Conservation (phyloP, 1,140 invertebrate genomes). For the Pissodes strobi region DNA sequence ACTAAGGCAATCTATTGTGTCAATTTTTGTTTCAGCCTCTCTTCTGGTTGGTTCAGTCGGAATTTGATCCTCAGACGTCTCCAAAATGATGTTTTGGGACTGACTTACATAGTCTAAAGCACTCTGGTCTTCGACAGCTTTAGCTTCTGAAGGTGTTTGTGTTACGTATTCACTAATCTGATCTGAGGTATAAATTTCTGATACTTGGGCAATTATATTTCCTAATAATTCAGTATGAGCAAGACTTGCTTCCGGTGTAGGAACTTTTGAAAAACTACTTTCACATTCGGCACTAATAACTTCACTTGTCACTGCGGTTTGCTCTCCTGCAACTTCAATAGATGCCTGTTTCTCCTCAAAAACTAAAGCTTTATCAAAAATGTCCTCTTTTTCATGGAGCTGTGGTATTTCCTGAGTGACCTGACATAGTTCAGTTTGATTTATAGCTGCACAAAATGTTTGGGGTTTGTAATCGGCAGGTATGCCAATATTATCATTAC, state of each 20-base stretch:
- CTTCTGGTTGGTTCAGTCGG: conserved; percentile 47
- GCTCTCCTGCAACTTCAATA: conserved; percentile 48
- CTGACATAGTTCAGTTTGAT: conserved; percentile 47
- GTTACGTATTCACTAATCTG: conserved; percentile 31
- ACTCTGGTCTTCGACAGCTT: conserved; percentile 38
- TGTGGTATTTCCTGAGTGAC: conserved; percentile 45
- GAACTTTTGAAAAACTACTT: conserved; percentile 42
- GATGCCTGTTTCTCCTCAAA: conserved; percentile 46
- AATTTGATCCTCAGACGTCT: conserved; percentile 44
- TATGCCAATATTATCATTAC: conserved; percentile 41
- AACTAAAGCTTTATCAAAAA: conserved; percentile 31
- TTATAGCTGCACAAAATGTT: conserved; percentile 37
- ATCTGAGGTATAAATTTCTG: conserved; percentile 52
- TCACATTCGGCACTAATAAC: conserved; percentile 53
- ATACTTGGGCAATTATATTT: conserved; percentile 54
- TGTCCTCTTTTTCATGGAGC: conserved; percentile 54
- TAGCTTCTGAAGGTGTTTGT: conserved; percentile 36
- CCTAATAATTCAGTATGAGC: conserved; percentile 49
- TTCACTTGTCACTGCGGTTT: conserved; percentile 48
- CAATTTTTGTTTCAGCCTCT: conserved; percentile 55
- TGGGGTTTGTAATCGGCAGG: conserved; percentile 37
- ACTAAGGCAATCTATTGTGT: conserved; percentile 56
- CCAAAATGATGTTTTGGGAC: conserved; percentile 42
- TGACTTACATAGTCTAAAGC: conserved; percentile 41
- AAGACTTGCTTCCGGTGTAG: conserved; percentile 46